Base-by-base conservation (phyloP, 2,888 invertebrate species). In the Pocota personata region DNA sequence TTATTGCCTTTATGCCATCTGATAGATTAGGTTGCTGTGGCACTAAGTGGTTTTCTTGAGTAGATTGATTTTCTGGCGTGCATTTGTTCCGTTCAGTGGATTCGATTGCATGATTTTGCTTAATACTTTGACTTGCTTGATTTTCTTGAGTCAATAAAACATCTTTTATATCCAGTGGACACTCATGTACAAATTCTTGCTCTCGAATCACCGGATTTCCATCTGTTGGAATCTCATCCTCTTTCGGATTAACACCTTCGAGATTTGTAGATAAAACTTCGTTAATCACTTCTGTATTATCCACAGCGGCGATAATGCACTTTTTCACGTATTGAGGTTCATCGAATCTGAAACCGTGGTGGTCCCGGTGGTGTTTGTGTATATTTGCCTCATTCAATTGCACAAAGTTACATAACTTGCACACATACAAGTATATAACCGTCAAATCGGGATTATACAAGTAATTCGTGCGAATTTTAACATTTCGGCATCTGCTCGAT, bases 371-470 rank as follows among this genome's bases (percentile, higher is more conserved):
- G 58, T 90, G 90, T 46, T 89, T 90, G 21, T 87, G 79, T 21
- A 89, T 75, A 76, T 89, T 89, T 3, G 89, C 90, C 46, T 89
- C 89, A 71, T 90, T 90, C 1, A 90, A 37, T 71, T 90, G 90
- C 3, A 89, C 89, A 66, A 89, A 90, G 77, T 89, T 89, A 27
- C 89, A 90, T 43, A 89, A 75, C 14, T 40, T 88, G 14, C 90
- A 90, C 16, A 83, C 82, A 43, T 89, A 87, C 48, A 89, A 40
- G 52, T 89, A 88, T 24, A 90, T 89, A 19, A 88, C 88, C 43
- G 73, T 87, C 4, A 84, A 46, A 72, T 89, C 82, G 4, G 83
- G 37, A 5, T 83, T 87, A 69, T 90, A 90, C 24, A 86, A 67
- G 52, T 89, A 90, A n/a, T 89, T 55, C 3, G 78, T 71, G 43